Evolutionary conservation across 2,797 vertebrate genomes (phyloP), one percentile per base, ranked within the genome.

Genomic region (Gallinago nigripennis): DNA sequence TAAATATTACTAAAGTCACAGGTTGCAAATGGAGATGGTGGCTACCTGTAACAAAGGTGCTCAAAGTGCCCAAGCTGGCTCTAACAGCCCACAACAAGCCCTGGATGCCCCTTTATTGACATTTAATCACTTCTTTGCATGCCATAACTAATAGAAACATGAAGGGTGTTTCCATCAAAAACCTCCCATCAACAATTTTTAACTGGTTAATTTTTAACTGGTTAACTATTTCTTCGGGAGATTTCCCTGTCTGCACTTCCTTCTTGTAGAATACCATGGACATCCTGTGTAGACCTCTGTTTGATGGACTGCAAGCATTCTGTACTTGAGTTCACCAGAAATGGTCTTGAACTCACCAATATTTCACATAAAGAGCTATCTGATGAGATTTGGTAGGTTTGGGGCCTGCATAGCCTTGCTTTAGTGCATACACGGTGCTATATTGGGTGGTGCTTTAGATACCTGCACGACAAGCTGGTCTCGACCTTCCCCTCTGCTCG

Each of bases 371-470:
- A 91, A 65, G 21, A 48, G 14, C 24, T 28, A 28, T 24, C 21
- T 82, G 12, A 50, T 56, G 15, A 41, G 28, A 41, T 76, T 35
- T 30, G 30, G 11, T 8, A 23, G 10, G 23, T 64, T 37, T n/a
- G 0, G 6, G 56, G 31, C 51, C 35, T 28, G 28, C 66, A 6
- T 3, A 86, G 35, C 39, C 72, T 81, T 81, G 18, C 13, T 69
- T 71, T 58, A 37, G 33, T 9, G 17, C 0, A 0, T 17, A 73
- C 30, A 14, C 0, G 0, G 39, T 7, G 51, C 46, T 70, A 2
- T 12, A 39, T 51, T 43, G 60, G n/a, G 19, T 21, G 27, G 9
- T 9, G 23, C 13, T 31, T 79, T 64, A 54, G n/a, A n/a, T 20
- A 41, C 4, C 31, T 2, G 12, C 23, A 33, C 0, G 1, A n/a